Evolutionary conservation across 2,113 vertebrate genomes (phyloP).

Genomic region (Notiomystis cincta): DNA sequence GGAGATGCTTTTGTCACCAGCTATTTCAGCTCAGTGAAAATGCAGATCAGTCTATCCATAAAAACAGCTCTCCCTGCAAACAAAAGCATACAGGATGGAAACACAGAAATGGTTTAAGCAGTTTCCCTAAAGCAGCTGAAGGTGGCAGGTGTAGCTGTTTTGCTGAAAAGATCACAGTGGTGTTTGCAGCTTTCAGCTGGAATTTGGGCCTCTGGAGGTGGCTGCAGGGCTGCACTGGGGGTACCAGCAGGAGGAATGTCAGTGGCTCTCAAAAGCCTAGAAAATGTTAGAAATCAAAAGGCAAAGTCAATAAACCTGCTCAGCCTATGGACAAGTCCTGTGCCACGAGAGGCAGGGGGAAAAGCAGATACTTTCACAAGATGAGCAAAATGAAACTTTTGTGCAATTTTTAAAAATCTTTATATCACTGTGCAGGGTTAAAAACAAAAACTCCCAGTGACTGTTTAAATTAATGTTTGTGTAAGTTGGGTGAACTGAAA

Average conservation of each 20-base stretch:
- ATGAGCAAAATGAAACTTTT: neutral
- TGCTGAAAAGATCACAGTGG: neutral
- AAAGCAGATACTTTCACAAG: neutral
- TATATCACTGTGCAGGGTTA: neutral
- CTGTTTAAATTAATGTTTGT: neutral
- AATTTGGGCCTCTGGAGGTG: neutral
- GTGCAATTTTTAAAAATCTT: neutral
- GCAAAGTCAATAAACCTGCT: neutral
- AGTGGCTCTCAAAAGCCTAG: neutral
- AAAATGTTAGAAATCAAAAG: neutral
- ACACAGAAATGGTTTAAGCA: neutral
- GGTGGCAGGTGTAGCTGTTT: neutral
- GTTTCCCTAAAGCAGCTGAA: neutral
- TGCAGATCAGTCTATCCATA: neutral
- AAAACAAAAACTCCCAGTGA: neutral
- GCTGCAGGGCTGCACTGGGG: neutral
- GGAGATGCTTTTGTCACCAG: neutral
- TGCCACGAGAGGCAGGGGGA: neutral
- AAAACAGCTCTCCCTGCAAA: neutral
- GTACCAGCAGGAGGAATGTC: neutral
- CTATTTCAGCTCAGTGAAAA: neutral
- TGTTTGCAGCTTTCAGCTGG: neutral
- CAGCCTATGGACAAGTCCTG: neutral
- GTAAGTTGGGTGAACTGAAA: neutral
- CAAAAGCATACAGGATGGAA: rapidly evolving